Evolutionary conservation across 2,888 invertebrate species (phyloP).

Genomic region (Drosophila prostipennis): DNA sequence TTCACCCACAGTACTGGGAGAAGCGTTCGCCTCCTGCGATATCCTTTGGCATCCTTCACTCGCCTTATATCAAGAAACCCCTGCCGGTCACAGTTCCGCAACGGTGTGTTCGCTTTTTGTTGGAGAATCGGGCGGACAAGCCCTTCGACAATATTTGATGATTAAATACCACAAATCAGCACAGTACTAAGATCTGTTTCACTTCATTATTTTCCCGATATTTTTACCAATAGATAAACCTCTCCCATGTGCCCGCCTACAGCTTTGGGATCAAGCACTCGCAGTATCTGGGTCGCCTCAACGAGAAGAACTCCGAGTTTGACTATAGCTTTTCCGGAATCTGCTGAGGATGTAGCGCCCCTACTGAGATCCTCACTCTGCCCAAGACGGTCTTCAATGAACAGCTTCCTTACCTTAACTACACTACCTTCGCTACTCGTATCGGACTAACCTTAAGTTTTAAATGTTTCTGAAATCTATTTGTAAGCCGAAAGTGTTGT

Average conservation of each 20-base stretch:
- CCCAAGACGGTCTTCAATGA: slow-evolving; percentile 61
- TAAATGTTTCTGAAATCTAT: slow-evolving; percentile 52
- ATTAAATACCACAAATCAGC: slow-evolving; percentile 1
- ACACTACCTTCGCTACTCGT: slow-evolving; percentile 47
- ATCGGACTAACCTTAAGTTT: slow-evolving; percentile 66
- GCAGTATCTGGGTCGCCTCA: slow-evolving; percentile 87
- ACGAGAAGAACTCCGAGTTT: slow-evolving; percentile 70
- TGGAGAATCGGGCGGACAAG: slow-evolving; percentile 46
- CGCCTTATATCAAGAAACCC: slow-evolving; percentile 87
- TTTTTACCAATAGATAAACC: slow-evolving; percentile 85
- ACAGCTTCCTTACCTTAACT: slow-evolving; percentile 52
- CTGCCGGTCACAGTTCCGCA: slow-evolving; percentile 61
- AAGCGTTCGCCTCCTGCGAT: slow-evolving; percentile 86
- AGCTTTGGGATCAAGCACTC: slow-evolving; percentile 95
- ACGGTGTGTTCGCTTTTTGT: slow-evolving; percentile 33
- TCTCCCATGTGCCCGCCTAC: slow-evolving; percentile 88
- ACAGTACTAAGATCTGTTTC: neutral
- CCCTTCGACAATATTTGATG: neutral
- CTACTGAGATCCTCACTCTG: slow-evolving; percentile 38
- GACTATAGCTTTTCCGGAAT: slow-evolving; percentile 81
- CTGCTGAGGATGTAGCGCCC: slow-evolving; percentile 61
- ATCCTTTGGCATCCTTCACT: slow-evolving; percentile 93
- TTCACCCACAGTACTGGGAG: slow-evolving; percentile 67
- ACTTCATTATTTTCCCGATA: neutral
- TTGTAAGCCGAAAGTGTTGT: slow-evolving; percentile 65